Conservation (phyloP, 2,888 invertebrate genomes). For the Drosophila buzzatii region DNA sequence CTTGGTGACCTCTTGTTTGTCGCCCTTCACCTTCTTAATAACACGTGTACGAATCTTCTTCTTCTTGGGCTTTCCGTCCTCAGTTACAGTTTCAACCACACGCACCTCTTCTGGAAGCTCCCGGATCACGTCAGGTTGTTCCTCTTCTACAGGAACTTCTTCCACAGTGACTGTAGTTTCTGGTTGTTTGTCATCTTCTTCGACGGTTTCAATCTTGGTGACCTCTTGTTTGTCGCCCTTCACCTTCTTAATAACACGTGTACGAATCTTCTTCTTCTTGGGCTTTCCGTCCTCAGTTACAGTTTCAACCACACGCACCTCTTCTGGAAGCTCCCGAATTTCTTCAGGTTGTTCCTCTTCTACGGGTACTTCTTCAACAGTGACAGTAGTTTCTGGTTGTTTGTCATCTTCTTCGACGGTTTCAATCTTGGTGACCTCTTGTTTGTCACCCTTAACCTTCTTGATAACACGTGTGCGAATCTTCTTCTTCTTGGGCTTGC, state of each 20-base stretch:
- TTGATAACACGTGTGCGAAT: conserved; percentile 6
- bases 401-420: conserved; percentile 19
- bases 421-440: conserved; percentile 25
- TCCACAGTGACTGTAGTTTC: conserved; percentile 4
- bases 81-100: background rate
- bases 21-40: conserved; percentile 22
- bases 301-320: conserved; percentile 4
- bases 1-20: conserved; percentile 31
- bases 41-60: conserved; percentile 7
- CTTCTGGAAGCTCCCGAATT: background rate
- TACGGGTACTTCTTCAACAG: background rate
- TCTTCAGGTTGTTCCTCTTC: conserved; percentile 1
- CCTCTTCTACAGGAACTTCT: background rate
- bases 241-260: conserved; percentile 27
- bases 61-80: conserved; percentile 1
- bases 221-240: conserved; percentile 16
- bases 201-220: conserved; percentile 24
- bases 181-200: conserved; percentile 12
- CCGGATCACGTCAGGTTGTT: background rate
- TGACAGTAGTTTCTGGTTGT: conserved; percentile 1
- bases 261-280: conserved; percentile 8
- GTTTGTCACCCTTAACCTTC: conserved; percentile 14
- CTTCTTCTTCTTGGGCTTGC: conserved; percentile 7
- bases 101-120: conserved; percentile 6
- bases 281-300: background rate